A percentile compares a stretch with the other conserved stretches of the same genome.
Evolutionary conservation across 2,797 vertebrate species (phyloP).

Genomic region (Saguinus oedipus): DNA sequence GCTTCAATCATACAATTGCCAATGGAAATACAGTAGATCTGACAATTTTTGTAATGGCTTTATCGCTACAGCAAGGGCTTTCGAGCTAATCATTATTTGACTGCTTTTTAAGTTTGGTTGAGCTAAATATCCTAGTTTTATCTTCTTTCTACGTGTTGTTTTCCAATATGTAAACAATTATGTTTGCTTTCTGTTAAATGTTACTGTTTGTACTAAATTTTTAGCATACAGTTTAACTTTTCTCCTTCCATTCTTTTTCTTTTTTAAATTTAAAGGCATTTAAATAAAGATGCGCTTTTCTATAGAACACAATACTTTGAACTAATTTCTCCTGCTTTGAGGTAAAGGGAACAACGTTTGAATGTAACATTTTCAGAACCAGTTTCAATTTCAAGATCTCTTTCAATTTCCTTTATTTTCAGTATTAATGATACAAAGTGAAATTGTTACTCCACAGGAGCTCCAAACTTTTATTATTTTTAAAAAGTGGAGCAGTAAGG

Average conservation of each 20-base stretch:
- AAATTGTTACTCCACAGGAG: constrained; percentile 59
- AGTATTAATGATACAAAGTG: constrained; percentile 42
- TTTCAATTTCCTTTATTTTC: constrained; percentile 62
- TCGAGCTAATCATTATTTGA: constrained; percentile 69
- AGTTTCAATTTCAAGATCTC: constrained; percentile 58
- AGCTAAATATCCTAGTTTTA: constrained; percentile 42
- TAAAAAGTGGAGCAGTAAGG: constrained; percentile 46
- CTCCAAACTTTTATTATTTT: constrained; percentile 50
- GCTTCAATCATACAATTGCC: constrained; percentile 37
- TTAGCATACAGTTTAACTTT: constrained; percentile 64
- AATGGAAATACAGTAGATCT: constrained; percentile 51
- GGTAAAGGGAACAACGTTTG: neutral
- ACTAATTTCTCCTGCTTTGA: neutral
- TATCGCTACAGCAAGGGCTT: constrained; percentile 69
- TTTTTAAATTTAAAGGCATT: neutral
- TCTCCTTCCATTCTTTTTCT: neutral
- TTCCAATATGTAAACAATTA: constrained; percentile 50
- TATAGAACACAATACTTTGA: neutral
- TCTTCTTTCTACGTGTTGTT: neutral
- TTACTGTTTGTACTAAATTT: constrained; percentile 10
- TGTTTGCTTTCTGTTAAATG: constrained; percentile 46
- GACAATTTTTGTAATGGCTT: constrained; percentile 59
- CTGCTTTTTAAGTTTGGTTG: constrained; percentile 27
- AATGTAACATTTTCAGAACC: constrained; percentile 63
- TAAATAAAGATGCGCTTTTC: neutral